These are phyloP conservation scores for Himalopsyche tibetana DNA, from an alignment of 2,888 invertebrate genomes.

Conservation along the genomic window DNA sequence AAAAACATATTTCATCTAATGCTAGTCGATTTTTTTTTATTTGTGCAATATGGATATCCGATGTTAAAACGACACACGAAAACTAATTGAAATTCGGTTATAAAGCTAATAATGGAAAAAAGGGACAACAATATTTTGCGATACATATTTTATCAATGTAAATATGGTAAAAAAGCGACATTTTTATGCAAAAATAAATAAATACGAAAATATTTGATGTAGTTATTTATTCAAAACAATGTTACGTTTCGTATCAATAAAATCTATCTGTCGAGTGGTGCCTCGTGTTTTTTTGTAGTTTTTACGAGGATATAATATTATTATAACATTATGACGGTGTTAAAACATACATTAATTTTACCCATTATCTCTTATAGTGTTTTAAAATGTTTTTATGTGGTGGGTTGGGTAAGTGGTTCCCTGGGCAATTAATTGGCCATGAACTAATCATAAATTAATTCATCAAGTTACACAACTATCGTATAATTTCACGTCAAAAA, in stretches of 20 bases:
- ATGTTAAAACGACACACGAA: too few relatives aligned
- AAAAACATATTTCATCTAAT: too few relatives aligned
- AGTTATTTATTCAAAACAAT: neutral
- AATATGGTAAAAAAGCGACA: too few relatives aligned
- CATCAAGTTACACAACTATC: neutral
- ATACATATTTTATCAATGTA: too few relatives aligned
- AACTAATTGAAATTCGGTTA: too few relatives aligned
- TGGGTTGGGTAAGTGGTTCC: neutral
- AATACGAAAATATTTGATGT: neutral
- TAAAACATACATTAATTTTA: neutral
- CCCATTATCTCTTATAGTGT: constrained; percentile 26
- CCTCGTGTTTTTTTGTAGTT: constrained; percentile 20
- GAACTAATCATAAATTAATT: constrained; percentile 6
- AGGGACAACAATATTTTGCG: too few relatives aligned
- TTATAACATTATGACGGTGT: constrained; percentile 14
- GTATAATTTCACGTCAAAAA: too few relatives aligned
- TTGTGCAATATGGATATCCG: too few relatives aligned
- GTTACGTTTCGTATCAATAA: neutral
- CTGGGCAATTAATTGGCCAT: constrained; percentile 3
- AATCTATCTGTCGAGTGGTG: neutral
- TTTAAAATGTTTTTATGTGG: neutral
- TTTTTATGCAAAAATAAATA: neutral
- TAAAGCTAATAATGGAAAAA: too few relatives aligned
- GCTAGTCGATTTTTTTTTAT: too few relatives aligned
- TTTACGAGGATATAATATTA: constrained; percentile 10